Percentiles rank a stretch among this genome's conserved stretches.
Conservation (phyloP, 2,888 invertebrate species). For the Andrena marginata region DNA sequence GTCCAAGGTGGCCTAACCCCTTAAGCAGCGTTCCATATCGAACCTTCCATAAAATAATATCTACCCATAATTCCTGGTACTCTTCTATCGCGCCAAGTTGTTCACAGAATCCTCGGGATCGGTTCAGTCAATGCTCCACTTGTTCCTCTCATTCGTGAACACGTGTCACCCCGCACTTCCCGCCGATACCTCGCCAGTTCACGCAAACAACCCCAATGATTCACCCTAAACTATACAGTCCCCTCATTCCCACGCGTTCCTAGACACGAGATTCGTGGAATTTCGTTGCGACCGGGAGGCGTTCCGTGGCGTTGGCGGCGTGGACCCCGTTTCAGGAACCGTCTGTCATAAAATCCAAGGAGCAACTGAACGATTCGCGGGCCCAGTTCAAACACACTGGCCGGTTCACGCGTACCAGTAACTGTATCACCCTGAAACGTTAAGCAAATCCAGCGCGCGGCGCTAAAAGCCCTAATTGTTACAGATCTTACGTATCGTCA, state of each 20-base stretch:
- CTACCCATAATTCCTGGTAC: slow-evolving; percentile 43
- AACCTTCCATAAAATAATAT: neutral
- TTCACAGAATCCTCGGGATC: slow-evolving; percentile 6
- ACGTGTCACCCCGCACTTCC: slow-evolving; percentile 14
- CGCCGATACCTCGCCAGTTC: neutral
- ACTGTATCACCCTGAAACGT: slow-evolving; percentile 83
- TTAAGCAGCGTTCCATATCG: too few relatives aligned
- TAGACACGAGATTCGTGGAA: slow-evolving; percentile 4
- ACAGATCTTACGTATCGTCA: slow-evolving; percentile 72
- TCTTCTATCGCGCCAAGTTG: neutral
- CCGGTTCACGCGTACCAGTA: slow-evolving; percentile 68
- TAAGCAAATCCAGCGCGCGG: slow-evolving; percentile 77
- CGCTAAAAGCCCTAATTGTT: slow-evolving; percentile 83
- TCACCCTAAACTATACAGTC: slow-evolving; percentile 1
- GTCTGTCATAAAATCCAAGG: slow-evolving; percentile 61
- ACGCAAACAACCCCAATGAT: neutral
- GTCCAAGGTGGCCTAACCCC: too few relatives aligned
- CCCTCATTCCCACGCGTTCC: neutral
- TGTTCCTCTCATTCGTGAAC: slow-evolving; percentile 45
- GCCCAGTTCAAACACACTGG: slow-evolving; percentile 61
- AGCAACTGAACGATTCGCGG: slow-evolving; percentile 70
- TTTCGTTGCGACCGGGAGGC: neutral
- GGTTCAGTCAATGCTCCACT: neutral
- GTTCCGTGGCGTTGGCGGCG: neutral
- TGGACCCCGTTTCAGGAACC: slow-evolving; percentile 29